Base-by-base conservation (phyloP, 2,888 invertebrate species). In the Oscheius onirici region DNA sequence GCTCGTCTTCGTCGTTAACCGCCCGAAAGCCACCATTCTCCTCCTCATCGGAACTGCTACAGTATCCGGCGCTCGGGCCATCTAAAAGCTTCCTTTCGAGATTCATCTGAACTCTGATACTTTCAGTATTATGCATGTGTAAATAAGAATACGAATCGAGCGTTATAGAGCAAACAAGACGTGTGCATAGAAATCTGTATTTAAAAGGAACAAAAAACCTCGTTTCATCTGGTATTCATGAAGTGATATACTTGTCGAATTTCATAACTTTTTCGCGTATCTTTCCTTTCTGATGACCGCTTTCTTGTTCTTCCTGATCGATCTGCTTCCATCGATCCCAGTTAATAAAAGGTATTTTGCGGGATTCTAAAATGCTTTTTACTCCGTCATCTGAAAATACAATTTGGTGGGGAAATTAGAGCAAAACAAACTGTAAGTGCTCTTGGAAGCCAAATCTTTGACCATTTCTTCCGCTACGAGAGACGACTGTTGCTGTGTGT, bases 41-140 rank as follows among this genome's bases (percentile, higher is more conserved):
- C 69, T 86, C 86, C n/a, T 82, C 85, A 26, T 86, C 86, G 6
- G 86, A 86, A 58, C 81, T 81, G 60, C 84, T 84, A 72, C 86
- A 86, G 74, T 86, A 86, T 10, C 86, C 86, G 0, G 81, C 86
- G 40, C 71, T 75, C 57, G 81, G 81, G 2, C 85, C 86, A 61
- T 86, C 85, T 20, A 86, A 73, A 55, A 84, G 71, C 26, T 83
- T 78, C n/a, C 82, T 81, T 58, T 86, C 86, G 67, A 86, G 72
- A 26, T 49, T 49, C 49, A 49, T 49, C 49, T 22, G 17, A 49
- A 49, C 34, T 6, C 8, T 6, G 34, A 34, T n/a, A n/a, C n/a
- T n/a, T n/a, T n/a, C n/a, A n/a, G n/a, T n/a, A n/a, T n/a, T n/a
- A n/a, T n/a, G n/a, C n/a, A n/a, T n/a, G n/a, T n/a, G n/a, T n/a